phyloP scores from a whole-genome alignment of 2,797 vertebrate genomes.

The Bovichtus variegatus region DNA sequence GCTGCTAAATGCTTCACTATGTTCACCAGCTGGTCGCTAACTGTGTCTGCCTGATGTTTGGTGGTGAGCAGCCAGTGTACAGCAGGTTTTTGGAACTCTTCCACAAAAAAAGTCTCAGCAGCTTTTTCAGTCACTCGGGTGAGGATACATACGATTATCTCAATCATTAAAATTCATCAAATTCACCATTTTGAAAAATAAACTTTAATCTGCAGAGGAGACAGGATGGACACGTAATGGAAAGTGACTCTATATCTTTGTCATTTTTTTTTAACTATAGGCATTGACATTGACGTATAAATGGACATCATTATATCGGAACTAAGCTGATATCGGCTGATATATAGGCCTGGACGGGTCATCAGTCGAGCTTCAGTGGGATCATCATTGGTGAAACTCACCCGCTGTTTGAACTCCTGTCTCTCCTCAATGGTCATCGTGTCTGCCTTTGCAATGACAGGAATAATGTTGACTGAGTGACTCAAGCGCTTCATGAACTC shows the following conservation, averaged over 20 bases:
- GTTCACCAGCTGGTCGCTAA: not conserved
- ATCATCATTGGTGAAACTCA: constrained; percentile 56
- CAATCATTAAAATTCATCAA: no score
- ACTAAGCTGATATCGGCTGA: not conserved
- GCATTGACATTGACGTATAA: not conserved
- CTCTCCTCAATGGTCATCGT: constrained; percentile 94
- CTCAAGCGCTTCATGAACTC: constrained; percentile 98
- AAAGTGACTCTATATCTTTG: not conserved
- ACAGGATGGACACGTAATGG: not conserved
- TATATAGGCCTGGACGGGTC: not conserved
- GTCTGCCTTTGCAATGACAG: constrained; percentile 96
- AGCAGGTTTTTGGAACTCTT: no score
- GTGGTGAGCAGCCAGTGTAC: not conserved
- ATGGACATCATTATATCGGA: not conserved
- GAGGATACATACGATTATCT: no score
- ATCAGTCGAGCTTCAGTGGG: not conserved
- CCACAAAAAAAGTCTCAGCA: no score
- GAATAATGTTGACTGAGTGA: constrained; percentile 97
- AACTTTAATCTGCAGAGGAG: not conserved
- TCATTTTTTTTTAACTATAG: not conserved
- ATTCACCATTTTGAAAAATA: no score
- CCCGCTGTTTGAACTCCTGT: constrained; percentile 88
- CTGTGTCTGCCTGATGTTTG: not conserved
- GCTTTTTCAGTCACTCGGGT: no score
- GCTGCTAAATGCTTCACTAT: not conserved